Evolutionary conservation across 2,797 vertebrate species (phyloP), one percentile per base, ranked within the genome.

Genomic region (Manis crassicaudata): DNA sequence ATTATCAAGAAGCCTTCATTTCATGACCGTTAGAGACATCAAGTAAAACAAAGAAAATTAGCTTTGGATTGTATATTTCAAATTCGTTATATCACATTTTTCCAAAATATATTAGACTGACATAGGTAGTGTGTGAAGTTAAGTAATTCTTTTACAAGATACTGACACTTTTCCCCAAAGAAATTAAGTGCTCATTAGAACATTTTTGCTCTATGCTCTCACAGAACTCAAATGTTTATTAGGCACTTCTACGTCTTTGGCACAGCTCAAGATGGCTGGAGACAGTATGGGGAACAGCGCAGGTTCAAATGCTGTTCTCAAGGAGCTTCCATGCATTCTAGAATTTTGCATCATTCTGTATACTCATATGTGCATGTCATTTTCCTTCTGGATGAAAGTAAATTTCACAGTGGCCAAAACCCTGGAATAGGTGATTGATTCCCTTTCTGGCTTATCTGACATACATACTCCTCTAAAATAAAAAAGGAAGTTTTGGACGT

Each of bases 31-130:
- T 32, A 29, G 89, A 91, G 65, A 27, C 77, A 37, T 56, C 92
- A 93, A 88, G n/a, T 27, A 67, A 92, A 95, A 12, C 35, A 50
- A 60, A 77, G 80, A 95, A 84, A 95, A 52, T 46, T 13, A 88
- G 20, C 68, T 84, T 94, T 52, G 62, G 52, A 32, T 77, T 83
- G 37, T 63, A 7, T 56, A 70, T 72, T 81, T 84, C 72, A 72
- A 89, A 68, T 54, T 40, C 54, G 32, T 76, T 54, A 68, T 81
- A 29, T 14, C 13, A 5, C 25, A 18, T 54, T 92, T 92, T 84
- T 32, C 35, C 63, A 60, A 92, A 63, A 10, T 25, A 77, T n/a
- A 40, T 40, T 52, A 76, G 63, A 58, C 14, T 14, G 52, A 54
- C 37, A 17, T 8, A 62, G 23, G 16, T 35, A 27, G 1, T 54